These are phyloP conservation scores for Oceanites oceanicus DNA, from an alignment of 2,113 vertebrate species.

Conservation along the genomic window DNA sequence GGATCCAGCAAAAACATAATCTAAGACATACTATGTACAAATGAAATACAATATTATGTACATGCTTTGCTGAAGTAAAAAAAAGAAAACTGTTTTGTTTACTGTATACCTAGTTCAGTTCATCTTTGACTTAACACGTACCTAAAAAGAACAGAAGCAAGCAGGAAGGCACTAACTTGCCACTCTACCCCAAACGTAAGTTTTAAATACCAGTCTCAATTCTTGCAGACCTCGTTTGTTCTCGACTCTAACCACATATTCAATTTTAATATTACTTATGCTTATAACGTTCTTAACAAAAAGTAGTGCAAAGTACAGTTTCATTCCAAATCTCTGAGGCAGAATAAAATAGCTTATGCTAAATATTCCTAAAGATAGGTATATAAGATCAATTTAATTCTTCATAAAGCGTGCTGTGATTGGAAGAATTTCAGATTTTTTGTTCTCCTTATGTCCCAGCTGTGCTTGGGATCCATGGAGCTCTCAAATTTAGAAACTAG, in stretches of 20 bases:
- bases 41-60: neutral
- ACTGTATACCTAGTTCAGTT: rapidly evolving
- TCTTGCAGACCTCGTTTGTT: neutral
- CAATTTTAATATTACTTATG: neutral
- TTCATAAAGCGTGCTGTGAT: neutral
- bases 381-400: neutral
- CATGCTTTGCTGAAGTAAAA: neutral
- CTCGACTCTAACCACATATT: neutral
- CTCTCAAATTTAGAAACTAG: neutral
- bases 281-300: neutral
- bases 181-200: neutral
- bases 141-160: neutral
- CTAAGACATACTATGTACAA: neutral
- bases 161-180: neutral
- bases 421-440: neutral
- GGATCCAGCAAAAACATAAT: neutral
- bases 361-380: neutral
- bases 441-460: neutral
- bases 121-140: neutral
- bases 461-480: neutral
- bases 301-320: neutral
- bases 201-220: neutral
- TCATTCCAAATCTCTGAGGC: neutral
- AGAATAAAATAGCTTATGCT: neutral
- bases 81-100: neutral